These are phyloP conservation scores for Lepidotrigona ventralis DNA, from an alignment of 1,140 invertebrate genomes.

Conservation along the genomic window DNA sequence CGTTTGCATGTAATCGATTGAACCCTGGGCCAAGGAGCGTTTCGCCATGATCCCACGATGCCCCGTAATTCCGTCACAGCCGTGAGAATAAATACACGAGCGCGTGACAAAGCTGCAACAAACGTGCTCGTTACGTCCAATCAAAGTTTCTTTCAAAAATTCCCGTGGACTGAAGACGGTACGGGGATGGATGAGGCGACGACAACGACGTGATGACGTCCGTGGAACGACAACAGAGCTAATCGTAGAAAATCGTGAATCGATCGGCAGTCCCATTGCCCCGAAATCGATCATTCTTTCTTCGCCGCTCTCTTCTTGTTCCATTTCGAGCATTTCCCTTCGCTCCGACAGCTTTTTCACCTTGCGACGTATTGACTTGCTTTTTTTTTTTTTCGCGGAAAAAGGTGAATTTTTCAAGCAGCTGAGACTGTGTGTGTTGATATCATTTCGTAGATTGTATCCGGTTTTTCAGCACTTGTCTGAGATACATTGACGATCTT, in stretches of 20 bases:
- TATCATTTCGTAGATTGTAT: too few species aligned
- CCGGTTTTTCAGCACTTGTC: too few species aligned
- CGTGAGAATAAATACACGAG: slow-evolving; percentile 50
- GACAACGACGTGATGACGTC: background rate
- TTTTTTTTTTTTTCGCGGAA: background rate
- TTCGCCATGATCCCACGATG: background rate
- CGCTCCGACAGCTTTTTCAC: background rate
- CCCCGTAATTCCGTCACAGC: background rate
- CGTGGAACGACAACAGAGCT: background rate
- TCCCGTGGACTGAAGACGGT: background rate
- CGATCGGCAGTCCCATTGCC: background rate
- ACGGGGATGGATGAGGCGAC: background rate
- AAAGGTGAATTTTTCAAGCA: too few species aligned
- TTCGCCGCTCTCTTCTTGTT: background rate
- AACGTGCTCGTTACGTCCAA: slow-evolving; percentile 26
- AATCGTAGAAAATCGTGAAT: slow-evolving; percentile 22
- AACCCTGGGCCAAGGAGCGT: background rate
- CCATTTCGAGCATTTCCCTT: background rate
- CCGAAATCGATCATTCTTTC: slow-evolving; percentile 15
- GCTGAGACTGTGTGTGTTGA: too few species aligned
- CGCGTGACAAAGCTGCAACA: slow-evolving; percentile 39
- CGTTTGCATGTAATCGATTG: slow-evolving; percentile 54
- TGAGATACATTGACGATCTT: too few species aligned
- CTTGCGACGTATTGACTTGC: background rate
- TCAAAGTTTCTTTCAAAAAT: slow-evolving; percentile 43